Evolutionary conservation across 2,888 invertebrate species (phyloP), one percentile per base, ranked within the genome.

Genomic region (Brachyptera risi): DNA sequence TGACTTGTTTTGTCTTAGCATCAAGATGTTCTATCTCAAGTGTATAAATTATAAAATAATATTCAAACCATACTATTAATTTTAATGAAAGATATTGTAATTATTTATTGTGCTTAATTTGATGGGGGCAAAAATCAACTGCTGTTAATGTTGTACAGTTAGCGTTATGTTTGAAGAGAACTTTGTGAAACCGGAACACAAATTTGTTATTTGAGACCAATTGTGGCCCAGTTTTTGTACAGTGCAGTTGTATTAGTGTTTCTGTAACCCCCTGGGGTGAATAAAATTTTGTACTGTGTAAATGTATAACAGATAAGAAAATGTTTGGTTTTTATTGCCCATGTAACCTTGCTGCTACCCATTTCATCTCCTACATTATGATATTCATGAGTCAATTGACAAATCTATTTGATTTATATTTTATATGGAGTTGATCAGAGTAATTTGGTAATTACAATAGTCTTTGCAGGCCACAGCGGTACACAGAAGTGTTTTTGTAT

Each of bases 281-380:
- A 80, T 82, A 84, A 85, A 86, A 84, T 85, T 87, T 87, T 87
- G 86, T 87, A 87, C 86, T 86, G 86, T 87, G 86, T 86, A 87
- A 86, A 86, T 86, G 86, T 87, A 86, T 83, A 85, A 84, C 31
- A 7, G 31, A 31, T 31, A 5, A 31, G 7, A 31, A 31, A n/a
- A n/a, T n/a, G n/a, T n/a, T n/a, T n/a, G n/a, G n/a, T n/a, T n/a
- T n/a, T n/a, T n/a, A n/a, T n/a, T n/a, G n/a, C n/a, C n/a, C n/a
- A n/a, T n/a, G n/a, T n/a, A n/a, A n/a, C n/a, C n/a, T n/a, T n/a
- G n/a, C n/a, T n/a, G n/a, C n/a, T n/a, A n/a, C n/a, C n/a, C n/a
- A n/a, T n/a, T n/a, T n/a, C n/a, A n/a, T n/a, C n/a, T n/a, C n/a
- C n/a, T n/a, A n/a, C n/a, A n/a, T n/a, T n/a, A n/a, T n/a, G n/a